phyloP scores from a whole-genome alignment of 2,888 invertebrate species.

The Laothoe populi region DNA sequence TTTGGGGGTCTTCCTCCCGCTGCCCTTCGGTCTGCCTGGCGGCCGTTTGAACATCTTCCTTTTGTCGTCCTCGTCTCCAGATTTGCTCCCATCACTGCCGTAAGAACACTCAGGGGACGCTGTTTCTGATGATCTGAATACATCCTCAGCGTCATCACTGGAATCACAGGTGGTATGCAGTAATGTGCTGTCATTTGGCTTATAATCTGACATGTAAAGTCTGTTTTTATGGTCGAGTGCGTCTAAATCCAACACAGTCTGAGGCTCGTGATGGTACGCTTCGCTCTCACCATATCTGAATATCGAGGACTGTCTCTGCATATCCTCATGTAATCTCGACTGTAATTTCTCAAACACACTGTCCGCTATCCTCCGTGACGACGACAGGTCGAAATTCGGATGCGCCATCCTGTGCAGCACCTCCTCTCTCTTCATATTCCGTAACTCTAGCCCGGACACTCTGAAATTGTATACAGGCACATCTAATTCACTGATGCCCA shows the following conservation, averaged over 20 bases:
- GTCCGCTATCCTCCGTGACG: slow-evolving; percentile 65
- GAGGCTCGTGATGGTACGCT: slow-evolving; percentile 58
- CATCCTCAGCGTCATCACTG: slow-evolving; percentile 75
- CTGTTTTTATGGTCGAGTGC: slow-evolving; percentile 65
- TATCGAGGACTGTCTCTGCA: slow-evolving; percentile 60
- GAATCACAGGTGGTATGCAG: slow-evolving; percentile 63
- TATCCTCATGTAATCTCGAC: slow-evolving; percentile 63
- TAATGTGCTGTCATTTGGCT: slow-evolving; percentile 62
- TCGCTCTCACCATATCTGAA: slow-evolving; percentile 69
- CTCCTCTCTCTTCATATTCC: slow-evolving; percentile 68
- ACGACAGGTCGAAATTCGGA: slow-evolving; percentile 58
- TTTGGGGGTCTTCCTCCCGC: slow-evolving; percentile 74
- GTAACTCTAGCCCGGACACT: slow-evolving; percentile 66
- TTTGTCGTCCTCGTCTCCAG: slow-evolving; percentile 78
- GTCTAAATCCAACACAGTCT: slow-evolving; percentile 72
- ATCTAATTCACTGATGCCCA: slow-evolving; percentile 70
- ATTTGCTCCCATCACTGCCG: slow-evolving; percentile 75
- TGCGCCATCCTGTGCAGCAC: slow-evolving; percentile 65
- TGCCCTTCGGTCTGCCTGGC: slow-evolving; percentile 83
- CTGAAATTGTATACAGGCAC: slow-evolving; percentile 75
- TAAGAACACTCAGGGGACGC: slow-evolving; percentile 73
- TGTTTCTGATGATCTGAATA: slow-evolving; percentile 66
- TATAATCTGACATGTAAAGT: slow-evolving; percentile 65
- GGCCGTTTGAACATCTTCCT: slow-evolving; percentile 77
- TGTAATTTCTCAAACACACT: slow-evolving; percentile 70